These are phyloP conservation scores for Sphaeramia orbicularis DNA, from an alignment of 2,797 vertebrate species.

Conservation along the genomic window DNA sequence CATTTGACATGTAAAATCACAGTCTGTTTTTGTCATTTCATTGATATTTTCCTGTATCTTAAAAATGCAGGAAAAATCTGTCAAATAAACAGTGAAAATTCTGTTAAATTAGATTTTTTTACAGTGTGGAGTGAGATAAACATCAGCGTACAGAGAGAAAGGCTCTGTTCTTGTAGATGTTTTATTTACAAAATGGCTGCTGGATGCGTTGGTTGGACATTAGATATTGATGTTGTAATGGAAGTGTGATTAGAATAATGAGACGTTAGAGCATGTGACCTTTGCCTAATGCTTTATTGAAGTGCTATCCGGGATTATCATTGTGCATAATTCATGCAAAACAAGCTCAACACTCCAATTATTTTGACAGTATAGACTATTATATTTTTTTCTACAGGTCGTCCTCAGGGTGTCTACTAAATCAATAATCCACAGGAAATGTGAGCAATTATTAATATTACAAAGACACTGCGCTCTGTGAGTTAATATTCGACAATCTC, in stretches of 20 bases:
- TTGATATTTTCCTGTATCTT: no score
- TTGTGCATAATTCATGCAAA: constrained; percentile 61
- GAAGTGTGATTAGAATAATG: constrained; percentile 59
- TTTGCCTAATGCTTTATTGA: constrained; percentile 62
- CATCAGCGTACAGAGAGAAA: no score
- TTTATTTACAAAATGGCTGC: constrained; percentile 58
- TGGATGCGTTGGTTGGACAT: constrained; percentile 38
- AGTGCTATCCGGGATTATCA: constrained; percentile 53
- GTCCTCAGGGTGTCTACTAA: constrained; percentile 18
- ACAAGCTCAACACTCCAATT: constrained; percentile 44
- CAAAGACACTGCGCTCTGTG: background rate
- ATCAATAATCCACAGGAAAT: constrained; percentile 39
- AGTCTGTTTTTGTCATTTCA: no score
- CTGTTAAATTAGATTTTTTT: no score
- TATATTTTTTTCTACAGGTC: constrained; percentile 19
- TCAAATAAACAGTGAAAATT: no score
- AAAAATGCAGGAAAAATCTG: no score
- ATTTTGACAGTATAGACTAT: constrained; percentile 31
- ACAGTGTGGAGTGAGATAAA: no score
- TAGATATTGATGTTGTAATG: constrained; percentile 58
- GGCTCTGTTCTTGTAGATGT: constrained; percentile 53
- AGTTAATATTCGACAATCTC: constrained; percentile 13
- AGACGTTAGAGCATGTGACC: constrained; percentile 44
- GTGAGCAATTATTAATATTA: constrained; percentile 12
- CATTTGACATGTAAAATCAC: no score